Evolutionary conservation across 2,113 vertebrate species (phyloP).

Genomic region (Pristiophorus japonicus): DNA sequence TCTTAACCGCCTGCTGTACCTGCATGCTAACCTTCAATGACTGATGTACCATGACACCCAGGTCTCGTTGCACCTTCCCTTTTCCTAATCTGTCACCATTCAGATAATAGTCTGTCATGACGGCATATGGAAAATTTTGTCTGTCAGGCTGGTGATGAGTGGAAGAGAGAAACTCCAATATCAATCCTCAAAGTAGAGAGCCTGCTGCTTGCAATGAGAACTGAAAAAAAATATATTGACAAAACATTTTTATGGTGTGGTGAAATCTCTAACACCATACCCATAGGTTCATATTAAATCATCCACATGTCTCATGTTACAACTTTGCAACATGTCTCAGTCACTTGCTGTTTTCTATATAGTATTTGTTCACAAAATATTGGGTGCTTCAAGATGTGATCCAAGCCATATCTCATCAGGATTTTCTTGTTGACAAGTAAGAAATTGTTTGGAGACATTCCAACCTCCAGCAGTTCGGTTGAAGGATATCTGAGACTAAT

Average conservation of each 20-base stretch:
- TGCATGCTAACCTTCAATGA: no score
- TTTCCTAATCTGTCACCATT: no score
- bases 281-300: background rate
- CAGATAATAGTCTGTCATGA: no score
- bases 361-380: conserved; percentile 1
- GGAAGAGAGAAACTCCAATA: background rate
- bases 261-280: background rate
- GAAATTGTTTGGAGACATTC: conserved; percentile 22
- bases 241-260: background rate
- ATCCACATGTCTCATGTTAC: background rate
- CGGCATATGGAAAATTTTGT: background rate
- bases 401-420: conserved; percentile 26
- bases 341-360: background rate
- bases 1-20: no score
- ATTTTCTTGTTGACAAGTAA: conserved; percentile 11
- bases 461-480: background rate
- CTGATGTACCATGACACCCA: no score
- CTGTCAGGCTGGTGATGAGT: background rate
- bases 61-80: no score
- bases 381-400: background rate
- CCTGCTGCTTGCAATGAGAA: background rate
- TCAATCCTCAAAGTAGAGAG: background rate
- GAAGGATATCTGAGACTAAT: background rate
- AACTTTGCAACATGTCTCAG: background rate
- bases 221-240: background rate